Conservation (phyloP, 2,888 invertebrate species). For the Pilophorus perplexus region DNA sequence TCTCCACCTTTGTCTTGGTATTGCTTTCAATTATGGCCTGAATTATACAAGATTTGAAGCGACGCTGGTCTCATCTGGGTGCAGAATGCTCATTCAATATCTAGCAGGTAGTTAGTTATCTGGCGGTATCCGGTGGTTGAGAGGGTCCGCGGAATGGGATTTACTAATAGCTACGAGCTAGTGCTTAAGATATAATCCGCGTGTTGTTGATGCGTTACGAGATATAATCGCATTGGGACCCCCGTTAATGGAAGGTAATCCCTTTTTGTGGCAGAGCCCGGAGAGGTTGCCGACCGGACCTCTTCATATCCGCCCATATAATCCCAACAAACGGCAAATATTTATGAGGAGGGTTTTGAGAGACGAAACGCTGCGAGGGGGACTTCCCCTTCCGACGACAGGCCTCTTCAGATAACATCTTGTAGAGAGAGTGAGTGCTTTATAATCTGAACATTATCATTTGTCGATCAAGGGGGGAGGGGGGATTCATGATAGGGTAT, state of each 20-base stretch:
- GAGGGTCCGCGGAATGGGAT: no score
- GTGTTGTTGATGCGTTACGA: constrained; percentile 18
- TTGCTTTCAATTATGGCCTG: no score
- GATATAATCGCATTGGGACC: constrained; percentile 26
- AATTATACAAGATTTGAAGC: no score
- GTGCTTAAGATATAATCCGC: constrained; percentile 22
- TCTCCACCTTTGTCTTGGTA: no score
- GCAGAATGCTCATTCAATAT: no score
- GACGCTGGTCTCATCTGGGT: no score
- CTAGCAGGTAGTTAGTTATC: no score
- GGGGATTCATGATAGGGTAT: constrained; percentile 21
- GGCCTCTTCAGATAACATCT: constrained; percentile 38
- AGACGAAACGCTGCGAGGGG: not conserved
- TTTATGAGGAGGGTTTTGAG: constrained; percentile 30
- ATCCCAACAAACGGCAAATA: constrained; percentile 37
- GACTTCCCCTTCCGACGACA: not conserved
- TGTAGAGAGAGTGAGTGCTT: constrained; percentile 38
- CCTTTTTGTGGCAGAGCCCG: constrained; percentile 7
- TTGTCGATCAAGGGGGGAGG: constrained; percentile 27
- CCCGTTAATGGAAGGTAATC: constrained; percentile 27
- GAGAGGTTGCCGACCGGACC: constrained; percentile 19
- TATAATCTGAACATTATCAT: constrained; percentile 42
- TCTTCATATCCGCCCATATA: constrained; percentile 27
- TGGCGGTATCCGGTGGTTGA: no score
- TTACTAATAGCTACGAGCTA: not conserved